These are phyloP conservation scores for Melanostoma mellinum DNA, from an alignment of 2,888 invertebrate species.

Conservation along the genomic window DNA sequence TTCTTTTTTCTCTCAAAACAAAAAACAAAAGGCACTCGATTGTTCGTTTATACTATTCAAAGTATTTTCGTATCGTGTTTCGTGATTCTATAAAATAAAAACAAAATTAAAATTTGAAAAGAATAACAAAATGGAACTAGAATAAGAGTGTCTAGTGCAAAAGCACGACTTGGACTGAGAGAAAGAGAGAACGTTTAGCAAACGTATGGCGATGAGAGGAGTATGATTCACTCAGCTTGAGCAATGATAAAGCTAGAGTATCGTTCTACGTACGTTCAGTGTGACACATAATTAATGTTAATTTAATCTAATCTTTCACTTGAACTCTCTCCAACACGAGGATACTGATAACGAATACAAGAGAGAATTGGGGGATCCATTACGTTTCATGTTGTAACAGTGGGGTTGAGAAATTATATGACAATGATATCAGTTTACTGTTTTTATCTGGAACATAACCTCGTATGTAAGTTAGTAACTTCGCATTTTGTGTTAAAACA, in stretches of 20 bases:
- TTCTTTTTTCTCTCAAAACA: neutral
- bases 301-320: slow-evolving; percentile 69
- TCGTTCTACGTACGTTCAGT: slow-evolving; percentile 35
- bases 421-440: slow-evolving; percentile 31
- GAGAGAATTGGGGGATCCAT: slow-evolving; percentile 31
- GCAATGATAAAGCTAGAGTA: slow-evolving; percentile 14
- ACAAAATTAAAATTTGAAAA: neutral
- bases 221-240: slow-evolving; percentile 47
- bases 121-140: neutral
- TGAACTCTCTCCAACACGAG: slow-evolving; percentile 46
- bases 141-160: slow-evolving; percentile 63
- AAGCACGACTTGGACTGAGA: slow-evolving; percentile 53
- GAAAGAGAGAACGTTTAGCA: slow-evolving; percentile 20
- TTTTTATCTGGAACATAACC: slow-evolving; percentile 23
- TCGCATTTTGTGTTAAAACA: neutral
- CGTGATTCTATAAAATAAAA: neutral
- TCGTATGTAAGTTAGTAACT: slow-evolving; percentile 1
- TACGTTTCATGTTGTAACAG: slow-evolving; percentile 24
- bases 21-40: too few relatives aligned
- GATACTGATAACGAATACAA: slow-evolving; percentile 58
- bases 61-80: neutral
- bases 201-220: slow-evolving; percentile 10
- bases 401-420: slow-evolving; percentile 29
- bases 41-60: too few relatives aligned
- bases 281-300: slow-evolving; percentile 70